Evolutionary conservation across 2,888 invertebrate species (phyloP).

Genomic region (Trypoxylon attenuatum): DNA sequence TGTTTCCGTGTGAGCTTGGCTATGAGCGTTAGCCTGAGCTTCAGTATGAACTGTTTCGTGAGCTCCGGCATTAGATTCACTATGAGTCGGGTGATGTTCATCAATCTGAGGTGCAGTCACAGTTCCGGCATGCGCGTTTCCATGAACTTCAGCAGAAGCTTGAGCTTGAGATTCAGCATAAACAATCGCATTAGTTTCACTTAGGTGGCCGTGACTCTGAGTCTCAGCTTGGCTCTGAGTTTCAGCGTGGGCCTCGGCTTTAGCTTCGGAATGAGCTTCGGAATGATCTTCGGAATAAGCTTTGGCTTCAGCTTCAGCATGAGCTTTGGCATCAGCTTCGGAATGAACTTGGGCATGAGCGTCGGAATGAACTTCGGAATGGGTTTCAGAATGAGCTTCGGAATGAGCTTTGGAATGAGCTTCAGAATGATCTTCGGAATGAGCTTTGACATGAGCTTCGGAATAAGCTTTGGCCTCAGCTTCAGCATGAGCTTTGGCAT

Average conservation of each 20-base stretch:
- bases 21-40: not conserved
- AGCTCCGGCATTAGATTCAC: too few relatives aligned
- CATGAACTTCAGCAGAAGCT: not conserved
- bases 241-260: not conserved
- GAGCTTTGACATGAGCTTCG: not conserved
- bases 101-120: too few relatives aligned
- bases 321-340: not conserved
- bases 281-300: not conserved
- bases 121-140: not conserved
- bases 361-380: too few relatives aligned
- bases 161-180: too few relatives aligned
- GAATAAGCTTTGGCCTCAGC: not conserved
- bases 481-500: not conserved
- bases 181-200: too few relatives aligned
- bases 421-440: not conserved
- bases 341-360: too few relatives aligned
- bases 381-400: not conserved
- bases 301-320: not conserved
- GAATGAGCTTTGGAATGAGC: not conserved
- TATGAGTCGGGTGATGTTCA: too few relatives aligned
- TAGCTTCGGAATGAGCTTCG: not conserved
- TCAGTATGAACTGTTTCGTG: too few relatives aligned
- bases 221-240: not conserved
- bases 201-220: not conserved
- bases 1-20: not conserved